Evolutionary conservation across 1,140 invertebrate species (phyloP).

Genomic region (Bombus haemorrhoidalis): DNA sequence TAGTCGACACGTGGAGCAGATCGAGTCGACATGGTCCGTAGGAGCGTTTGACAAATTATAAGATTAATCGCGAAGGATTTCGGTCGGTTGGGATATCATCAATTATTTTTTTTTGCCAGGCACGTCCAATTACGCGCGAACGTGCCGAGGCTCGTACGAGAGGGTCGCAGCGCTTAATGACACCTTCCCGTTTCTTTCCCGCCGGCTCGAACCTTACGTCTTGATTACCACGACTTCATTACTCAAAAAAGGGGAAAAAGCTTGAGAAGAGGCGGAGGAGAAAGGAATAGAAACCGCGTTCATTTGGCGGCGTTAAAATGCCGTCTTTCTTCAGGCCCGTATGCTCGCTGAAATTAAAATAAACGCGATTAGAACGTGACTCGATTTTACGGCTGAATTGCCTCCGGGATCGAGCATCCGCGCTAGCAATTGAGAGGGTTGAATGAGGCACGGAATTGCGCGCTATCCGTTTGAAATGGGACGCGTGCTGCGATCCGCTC

Average conservation of each 20-base stretch:
- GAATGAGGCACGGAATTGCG: constrained; percentile 19
- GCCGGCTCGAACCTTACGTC: constrained; percentile 37
- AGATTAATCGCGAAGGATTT: constrained; percentile 55
- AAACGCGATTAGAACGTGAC: constrained; percentile 54
- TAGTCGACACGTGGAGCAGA: constrained; percentile 39
- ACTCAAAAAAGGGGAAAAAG: constrained; percentile 17
- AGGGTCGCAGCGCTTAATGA: constrained; percentile 46
- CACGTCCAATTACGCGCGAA: constrained; percentile 48
- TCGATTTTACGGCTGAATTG: constrained; percentile 40
- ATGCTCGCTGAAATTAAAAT: constrained; percentile 39
- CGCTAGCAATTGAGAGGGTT: constrained; percentile 15
- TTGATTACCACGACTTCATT: constrained; percentile 51
- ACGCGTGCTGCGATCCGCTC: background rate
- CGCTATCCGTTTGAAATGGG: constrained; percentile 1
- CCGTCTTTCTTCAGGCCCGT: background rate
- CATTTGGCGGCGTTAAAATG: constrained; percentile 16
- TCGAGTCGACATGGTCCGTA: constrained; percentile 4
- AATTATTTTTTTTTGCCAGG: constrained; percentile 45
- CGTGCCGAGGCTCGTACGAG: constrained; percentile 4
- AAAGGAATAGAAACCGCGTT: background rate
- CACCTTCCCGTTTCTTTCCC: constrained; percentile 35
- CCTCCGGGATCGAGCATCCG: constrained; percentile 2
- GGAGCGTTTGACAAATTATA: constrained; percentile 56
- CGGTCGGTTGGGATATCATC: constrained; percentile 43
- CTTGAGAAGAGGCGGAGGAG: background rate